Evolutionary conservation across 2,888 invertebrate species (phyloP), one percentile per base, ranked within the genome.

Genomic region (Temnothorax ravouxi): DNA sequence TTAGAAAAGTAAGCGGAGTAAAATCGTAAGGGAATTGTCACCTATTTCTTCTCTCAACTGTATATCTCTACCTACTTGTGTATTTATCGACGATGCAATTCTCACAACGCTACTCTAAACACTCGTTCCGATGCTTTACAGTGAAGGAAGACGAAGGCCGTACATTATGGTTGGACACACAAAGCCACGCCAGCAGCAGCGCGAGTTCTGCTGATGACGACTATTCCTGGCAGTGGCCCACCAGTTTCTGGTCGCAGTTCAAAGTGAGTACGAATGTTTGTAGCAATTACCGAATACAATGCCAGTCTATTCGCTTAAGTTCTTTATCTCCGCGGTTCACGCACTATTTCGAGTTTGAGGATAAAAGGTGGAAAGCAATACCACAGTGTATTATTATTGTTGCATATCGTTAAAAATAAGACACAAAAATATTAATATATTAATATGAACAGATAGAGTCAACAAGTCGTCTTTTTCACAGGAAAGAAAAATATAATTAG

Each of bases 221-320:
- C 90, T 96, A 96, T 89, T 95, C 96, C 92, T 96, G 97, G 95
- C 95, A 96, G 84, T 97, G 97, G 96, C 97, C 97, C 69, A 97
- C 97, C n/a, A 96, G 96, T 85, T 97, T 97, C 94, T 96, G 96
- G 96, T 97, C 97, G 18, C 97, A 98, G 94, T 97, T 97, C 93
- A 96, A 96, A 94, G 96, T 95, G 89, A 93, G 93, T 92, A 82
- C 54, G n/a, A 50, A 80, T 56, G 25, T 83, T 80, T 75, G 47
- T 59, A 54, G 59, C 50, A 71, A 67, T 67, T 74, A 71, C 59
- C 34, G 29, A 44, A 13, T 67, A 75, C 71, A 59, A 84, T 81
- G 56, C 21, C 47, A 25, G 71, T 61, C 18, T 21, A 34, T 13
- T 67, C 41, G 69, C 69, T 67, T 56, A 54, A 77, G 13, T 29